Conservation (phyloP, 2,797 vertebrate species). For the Pipistrellus kuhlii region DNA sequence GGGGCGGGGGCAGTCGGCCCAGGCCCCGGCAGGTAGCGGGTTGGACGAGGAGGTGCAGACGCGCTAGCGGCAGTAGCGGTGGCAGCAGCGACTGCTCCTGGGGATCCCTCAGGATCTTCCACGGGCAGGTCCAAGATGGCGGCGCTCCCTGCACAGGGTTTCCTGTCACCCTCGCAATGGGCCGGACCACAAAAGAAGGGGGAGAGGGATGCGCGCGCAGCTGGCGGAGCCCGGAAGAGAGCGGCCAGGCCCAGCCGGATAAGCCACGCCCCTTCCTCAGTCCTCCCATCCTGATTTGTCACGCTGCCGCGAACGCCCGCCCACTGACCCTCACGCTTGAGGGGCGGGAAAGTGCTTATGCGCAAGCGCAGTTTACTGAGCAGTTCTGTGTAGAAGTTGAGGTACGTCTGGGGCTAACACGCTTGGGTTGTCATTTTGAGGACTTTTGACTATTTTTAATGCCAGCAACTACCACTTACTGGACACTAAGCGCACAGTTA, state of each 20-base stretch:
- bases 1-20: slow-evolving; percentile 49
- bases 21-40: slow-evolving; percentile 58
- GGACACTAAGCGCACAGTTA: neutral
- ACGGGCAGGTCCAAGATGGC: slow-evolving; percentile 93
- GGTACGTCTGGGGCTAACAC: rapidly evolving
- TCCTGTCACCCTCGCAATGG: slow-evolving; percentile 94
- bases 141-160: slow-evolving; percentile 92
- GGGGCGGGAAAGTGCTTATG: neutral
- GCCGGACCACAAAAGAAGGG: slow-evolving; percentile 82
- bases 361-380: slow-evolving; percentile 61
- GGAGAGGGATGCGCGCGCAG: slow-evolving; percentile 82
- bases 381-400: rapidly evolving
- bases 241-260: neutral
- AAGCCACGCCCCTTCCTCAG: slow-evolving; percentile 70
- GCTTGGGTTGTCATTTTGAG: rapidly evolving
- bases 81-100: slow-evolving; percentile 68
- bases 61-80: slow-evolving; percentile 49
- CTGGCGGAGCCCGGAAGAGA: slow-evolving; percentile 75
- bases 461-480: neutral
- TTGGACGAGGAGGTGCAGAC: slow-evolving; percentile 3
- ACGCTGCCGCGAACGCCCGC: neutral
- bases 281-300: neutral
- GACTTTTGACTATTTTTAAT: neutral
- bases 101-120: slow-evolving; percentile 82
- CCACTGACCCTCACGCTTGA: neutral